Evolutionary conservation across 2,797 vertebrate genomes (phyloP).

Genomic region (Syndactyla subalaris): DNA sequence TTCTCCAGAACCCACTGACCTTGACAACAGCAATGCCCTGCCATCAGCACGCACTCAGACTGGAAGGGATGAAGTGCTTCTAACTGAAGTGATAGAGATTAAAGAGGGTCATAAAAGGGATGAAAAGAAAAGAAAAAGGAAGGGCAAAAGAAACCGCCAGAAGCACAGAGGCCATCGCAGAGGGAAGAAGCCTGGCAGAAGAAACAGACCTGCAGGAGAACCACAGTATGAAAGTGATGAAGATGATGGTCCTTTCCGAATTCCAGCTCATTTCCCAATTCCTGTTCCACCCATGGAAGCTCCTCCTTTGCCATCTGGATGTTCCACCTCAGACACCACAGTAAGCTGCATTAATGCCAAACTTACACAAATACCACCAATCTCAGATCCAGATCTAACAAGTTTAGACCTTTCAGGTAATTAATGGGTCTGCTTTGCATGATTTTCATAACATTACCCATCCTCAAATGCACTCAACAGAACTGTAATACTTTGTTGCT

Average conservation of each 20-base stretch:
- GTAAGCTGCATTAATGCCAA: conserved; percentile 85
- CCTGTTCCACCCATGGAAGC: conserved; percentile 63
- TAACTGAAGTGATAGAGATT: conserved; percentile 37
- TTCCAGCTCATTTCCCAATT: conserved; percentile 56
- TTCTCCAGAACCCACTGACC: conserved; percentile 82
- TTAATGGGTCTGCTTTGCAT: not conserved
- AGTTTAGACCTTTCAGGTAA: conserved; percentile 91
- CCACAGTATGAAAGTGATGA: conserved; percentile 1
- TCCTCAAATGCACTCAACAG: not conserved
- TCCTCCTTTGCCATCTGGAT: conserved; percentile 83
- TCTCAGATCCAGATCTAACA: conserved; percentile 86
- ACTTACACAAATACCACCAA: conserved; percentile 86
- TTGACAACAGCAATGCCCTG: not conserved
- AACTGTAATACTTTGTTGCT: not conserved
- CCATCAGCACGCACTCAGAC: conserved; percentile 43
- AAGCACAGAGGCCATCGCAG: conserved; percentile 24
- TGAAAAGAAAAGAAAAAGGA: conserved; percentile 35
- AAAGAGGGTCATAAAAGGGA: conserved; percentile 10
- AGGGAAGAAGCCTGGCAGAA: not conserved
- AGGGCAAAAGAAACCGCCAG: conserved; percentile 5
- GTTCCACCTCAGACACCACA: conserved; percentile 85
- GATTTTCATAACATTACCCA: not conserved
- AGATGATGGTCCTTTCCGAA: conserved; percentile 78
- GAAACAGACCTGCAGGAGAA: not conserved
- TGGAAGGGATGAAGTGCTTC: conserved; percentile 69